Evolutionary conservation across 1,140 invertebrate genomes (phyloP).

Genomic region (Leucophenga varia): DNA sequence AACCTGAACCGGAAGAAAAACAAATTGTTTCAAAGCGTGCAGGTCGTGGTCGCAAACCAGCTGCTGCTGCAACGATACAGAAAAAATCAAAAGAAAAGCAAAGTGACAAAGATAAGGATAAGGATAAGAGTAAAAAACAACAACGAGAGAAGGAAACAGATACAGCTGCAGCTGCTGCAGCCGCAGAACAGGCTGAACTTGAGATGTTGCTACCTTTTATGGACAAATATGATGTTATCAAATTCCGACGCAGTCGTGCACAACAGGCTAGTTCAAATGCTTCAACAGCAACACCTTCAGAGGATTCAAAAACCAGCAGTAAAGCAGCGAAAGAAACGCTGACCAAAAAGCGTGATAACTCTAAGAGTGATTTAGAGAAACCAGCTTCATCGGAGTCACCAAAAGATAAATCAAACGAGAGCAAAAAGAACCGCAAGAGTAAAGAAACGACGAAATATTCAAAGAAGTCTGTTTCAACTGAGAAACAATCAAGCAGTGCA

Average conservation of each 20-base stretch:
- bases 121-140: background rate
- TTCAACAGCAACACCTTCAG: slow-evolving; percentile 23
- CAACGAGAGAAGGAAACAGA: slow-evolving; percentile 26
- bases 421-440: slow-evolving; percentile 1
- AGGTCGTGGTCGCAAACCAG: too few species aligned
- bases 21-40: too few species aligned
- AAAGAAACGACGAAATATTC: background rate
- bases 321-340: background rate
- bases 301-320: slow-evolving; percentile 28
- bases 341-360: background rate
- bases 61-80: too few species aligned
- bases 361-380: too few species aligned
- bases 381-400: too few species aligned
- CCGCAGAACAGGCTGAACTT: slow-evolving; percentile 40
- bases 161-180: slow-evolving; percentile 31
- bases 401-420: too few species aligned
- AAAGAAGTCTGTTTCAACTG: background rate
- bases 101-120: background rate
- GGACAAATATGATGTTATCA: slow-evolving; percentile 67
- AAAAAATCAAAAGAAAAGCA: background rate
- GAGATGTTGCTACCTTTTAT: slow-evolving; percentile 47
- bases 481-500: too few species aligned
- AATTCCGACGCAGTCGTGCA: slow-evolving; percentile 63
- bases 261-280: slow-evolving; percentile 5
- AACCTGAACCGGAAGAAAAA: too few species aligned